phyloP scores from a whole-genome alignment of 1,140 invertebrate species.

The Drosophila bocki region DNA sequence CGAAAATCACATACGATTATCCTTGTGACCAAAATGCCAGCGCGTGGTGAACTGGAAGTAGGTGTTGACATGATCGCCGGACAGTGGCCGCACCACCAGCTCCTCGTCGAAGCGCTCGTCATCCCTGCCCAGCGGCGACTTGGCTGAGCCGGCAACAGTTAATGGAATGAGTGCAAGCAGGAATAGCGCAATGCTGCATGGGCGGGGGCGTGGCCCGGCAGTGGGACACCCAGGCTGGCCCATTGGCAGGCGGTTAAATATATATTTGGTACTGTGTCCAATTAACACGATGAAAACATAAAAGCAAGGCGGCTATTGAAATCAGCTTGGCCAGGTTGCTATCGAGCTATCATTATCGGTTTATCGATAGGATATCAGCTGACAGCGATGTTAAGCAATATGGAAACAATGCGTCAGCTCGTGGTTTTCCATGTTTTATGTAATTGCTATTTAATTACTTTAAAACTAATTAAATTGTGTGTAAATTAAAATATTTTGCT shows the following conservation, averaged over 20 bases:
- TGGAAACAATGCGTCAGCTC: too few relatives aligned
- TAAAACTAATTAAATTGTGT: too few relatives aligned
- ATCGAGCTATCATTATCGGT: background rate
- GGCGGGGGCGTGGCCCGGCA: background rate
- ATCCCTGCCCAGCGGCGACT: slow-evolving; percentile 3
- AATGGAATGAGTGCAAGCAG: slow-evolving; percentile 19
- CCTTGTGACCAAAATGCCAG: slow-evolving; percentile 87
- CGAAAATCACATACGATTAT: slow-evolving; percentile 86
- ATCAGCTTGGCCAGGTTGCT: background rate
- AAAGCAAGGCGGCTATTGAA: background rate
- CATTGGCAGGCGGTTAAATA: background rate
- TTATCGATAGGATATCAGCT: background rate
- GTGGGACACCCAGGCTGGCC: background rate
- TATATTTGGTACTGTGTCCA: background rate
- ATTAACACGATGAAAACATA: background rate
- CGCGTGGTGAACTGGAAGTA: slow-evolving; percentile 94
- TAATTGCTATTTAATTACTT: too few relatives aligned
- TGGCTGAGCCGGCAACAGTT: slow-evolving; percentile 2
- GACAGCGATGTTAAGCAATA: background rate
- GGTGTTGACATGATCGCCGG: slow-evolving; percentile 91
- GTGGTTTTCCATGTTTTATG: too few relatives aligned
- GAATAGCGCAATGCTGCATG: background rate
- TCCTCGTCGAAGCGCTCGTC: slow-evolving; percentile 92
- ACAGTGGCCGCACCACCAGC: slow-evolving; percentile 91
- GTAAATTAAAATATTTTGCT: background rate